These are phyloP conservation scores for Corythornis leucogaster DNA, from an alignment of 2,797 vertebrate species.

Conservation along the genomic window DNA sequence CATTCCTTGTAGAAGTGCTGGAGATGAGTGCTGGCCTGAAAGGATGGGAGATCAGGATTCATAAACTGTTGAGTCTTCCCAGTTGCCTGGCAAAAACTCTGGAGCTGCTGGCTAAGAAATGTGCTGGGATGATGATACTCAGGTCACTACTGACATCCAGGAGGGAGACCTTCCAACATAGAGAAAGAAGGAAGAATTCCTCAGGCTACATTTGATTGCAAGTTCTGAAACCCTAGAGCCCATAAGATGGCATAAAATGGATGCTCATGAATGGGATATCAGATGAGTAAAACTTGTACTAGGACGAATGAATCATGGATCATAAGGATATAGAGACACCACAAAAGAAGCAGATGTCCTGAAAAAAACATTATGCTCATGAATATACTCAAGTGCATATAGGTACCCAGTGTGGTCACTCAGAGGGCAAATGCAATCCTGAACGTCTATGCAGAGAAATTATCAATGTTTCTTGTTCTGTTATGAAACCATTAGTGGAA, in stretches of 20 bases:
- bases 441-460: not conserved
- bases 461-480: not conserved
- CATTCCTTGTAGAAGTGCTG: not conserved
- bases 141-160: not conserved
- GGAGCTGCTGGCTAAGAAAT: not conserved
- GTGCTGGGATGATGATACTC: not conserved
- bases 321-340: fast-evolving
- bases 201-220: not conserved
- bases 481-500: not conserved
- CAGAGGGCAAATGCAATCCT: not conserved
- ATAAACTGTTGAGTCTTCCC: not conserved
- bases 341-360: not conserved
- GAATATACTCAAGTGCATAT: fast-evolving
- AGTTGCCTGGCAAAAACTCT: not conserved
- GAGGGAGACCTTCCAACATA: fast-evolving
- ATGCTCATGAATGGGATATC: not conserved
- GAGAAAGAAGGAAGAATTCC: not conserved
- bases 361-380: fast-evolving
- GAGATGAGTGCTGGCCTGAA: not conserved
- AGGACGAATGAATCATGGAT: not conserved
- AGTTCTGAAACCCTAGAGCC: not conserved
- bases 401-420: fast-evolving
- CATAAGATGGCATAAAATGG: fast-evolving
- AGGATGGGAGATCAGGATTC: not conserved
- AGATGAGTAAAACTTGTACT: not conserved